Base-by-base conservation (phyloP, 2,797 vertebrate species). In the Urophycis tenuis region DNA sequence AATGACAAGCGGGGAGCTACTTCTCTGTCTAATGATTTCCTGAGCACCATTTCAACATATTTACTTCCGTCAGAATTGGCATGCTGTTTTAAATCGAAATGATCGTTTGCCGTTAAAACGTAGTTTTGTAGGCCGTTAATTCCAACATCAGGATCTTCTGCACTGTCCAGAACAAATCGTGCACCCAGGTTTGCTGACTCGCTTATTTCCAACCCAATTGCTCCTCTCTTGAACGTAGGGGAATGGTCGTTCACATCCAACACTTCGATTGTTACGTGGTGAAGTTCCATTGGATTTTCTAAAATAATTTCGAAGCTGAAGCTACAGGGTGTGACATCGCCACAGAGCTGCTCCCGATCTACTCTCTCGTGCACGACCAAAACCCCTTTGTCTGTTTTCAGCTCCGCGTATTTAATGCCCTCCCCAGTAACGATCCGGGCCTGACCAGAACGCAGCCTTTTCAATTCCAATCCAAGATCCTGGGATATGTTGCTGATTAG, bases 401-500 rank as follows among this genome's bases (percentile, higher is more conserved):
- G 77, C 78, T 85, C 81, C 1, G 41, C 79, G 75, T 86, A 85
- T 9, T 85, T 74, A 22, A 12, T 30, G 73, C 35, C 80, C 31
- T 83, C 81, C 45, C 79, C 83, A 0, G 69, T 79, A 19, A 82
- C 90, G 74, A 95, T 91, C 0, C 90, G 91, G 80, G 95, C 87
- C 73, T 90, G 91, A 14, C 95, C 93, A 0, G 41, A 83, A 31
- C 87, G 89, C 74, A 96, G 82, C 70, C 88, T 87, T 81, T 87
- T 86, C n/a, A 90, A 78, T 75, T 93, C 92, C 82, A 96, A 79
- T 45, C 90, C 93, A 60, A 96, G 87, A 85, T 95, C 94, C 3
- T 90, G 88, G 53, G 92, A 93, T 83, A 96, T 92, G 78, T 95
- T 95, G 14, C 95, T 94, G 77, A 96, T 90, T 7, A 90, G 8